Conservation (phyloP, 2,888 invertebrate genomes). For the Eupithecia insigniata region DNA sequence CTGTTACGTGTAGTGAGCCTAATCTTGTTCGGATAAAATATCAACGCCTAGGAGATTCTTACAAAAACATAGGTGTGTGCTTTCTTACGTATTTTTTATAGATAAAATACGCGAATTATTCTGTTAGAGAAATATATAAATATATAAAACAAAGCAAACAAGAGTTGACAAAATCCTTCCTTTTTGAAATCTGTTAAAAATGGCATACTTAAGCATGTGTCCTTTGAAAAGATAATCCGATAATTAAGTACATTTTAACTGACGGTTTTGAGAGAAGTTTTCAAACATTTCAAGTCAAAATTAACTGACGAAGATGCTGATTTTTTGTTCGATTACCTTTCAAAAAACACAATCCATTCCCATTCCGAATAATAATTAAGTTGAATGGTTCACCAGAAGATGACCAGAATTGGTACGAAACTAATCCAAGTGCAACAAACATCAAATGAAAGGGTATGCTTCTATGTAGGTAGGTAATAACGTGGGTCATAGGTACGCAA, state of each 20-base stretch:
- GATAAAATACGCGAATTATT: not conserved
- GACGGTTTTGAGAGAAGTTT: not conserved
- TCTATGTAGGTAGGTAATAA: not conserved
- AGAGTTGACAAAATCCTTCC: not conserved
- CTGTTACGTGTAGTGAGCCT: constrained; percentile 20
- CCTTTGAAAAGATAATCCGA: not conserved
- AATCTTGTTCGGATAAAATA: constrained; percentile 22
- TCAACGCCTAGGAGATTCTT: not conserved
- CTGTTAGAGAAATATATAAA: not conserved
- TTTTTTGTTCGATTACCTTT: not conserved
- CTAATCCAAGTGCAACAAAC: not conserved
- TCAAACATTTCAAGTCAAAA: not conserved
- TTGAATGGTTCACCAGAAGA: no score
- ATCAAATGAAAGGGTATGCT: not conserved
- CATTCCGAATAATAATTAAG: no score
- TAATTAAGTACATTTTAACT: not conserved
- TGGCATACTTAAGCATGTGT: not conserved
- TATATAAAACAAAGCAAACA: not conserved
- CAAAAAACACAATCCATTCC: no score
- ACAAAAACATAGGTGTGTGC: not conserved
- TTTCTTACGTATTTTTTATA: not conserved
- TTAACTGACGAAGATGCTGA: not conserved
- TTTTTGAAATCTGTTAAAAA: not conserved
- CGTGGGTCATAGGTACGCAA: not conserved
- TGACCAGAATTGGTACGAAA: not conserved